Conservation (phyloP, 2,888 invertebrate genomes). For the Zhengitettix transpicula region DNA sequence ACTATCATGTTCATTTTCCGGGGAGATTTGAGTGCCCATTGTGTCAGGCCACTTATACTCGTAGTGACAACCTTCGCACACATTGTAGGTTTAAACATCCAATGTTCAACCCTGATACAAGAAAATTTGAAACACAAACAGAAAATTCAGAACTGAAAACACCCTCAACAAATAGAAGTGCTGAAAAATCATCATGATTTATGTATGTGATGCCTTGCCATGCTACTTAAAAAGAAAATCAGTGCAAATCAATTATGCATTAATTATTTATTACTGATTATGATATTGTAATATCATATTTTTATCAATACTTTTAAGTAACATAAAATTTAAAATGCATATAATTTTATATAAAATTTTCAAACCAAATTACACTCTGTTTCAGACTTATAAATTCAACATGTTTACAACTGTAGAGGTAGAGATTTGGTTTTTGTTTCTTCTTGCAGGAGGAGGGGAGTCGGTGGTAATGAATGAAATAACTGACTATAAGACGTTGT, state of each 20-base stretch:
- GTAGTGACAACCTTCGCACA: slow-evolving; percentile 82
- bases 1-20: slow-evolving; percentile 87
- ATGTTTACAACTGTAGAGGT: slow-evolving; percentile 1
- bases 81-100: slow-evolving; percentile 89
- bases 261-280: too few relatives aligned
- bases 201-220: too few relatives aligned
- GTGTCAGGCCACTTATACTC: slow-evolving; percentile 79
- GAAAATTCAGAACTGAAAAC: slow-evolving; percentile 6
- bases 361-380: too few relatives aligned
- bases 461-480: slow-evolving; percentile 2
- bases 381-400: too few relatives aligned
- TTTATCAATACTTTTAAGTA: too few relatives aligned
- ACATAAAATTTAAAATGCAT: too few relatives aligned
- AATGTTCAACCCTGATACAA: slow-evolving; percentile 68
- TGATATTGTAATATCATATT: too few relatives aligned
- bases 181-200: slow-evolving; percentile 7
- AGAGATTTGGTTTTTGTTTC: slow-evolving; percentile 3
- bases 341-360: too few relatives aligned
- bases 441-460: slow-evolving; percentile 1
- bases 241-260: too few relatives aligned
- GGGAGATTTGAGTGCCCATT: slow-evolving; percentile 83
- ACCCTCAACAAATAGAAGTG: slow-evolving; percentile 4
- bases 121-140: slow-evolving; percentile 48
- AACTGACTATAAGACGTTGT: slow-evolving; percentile 6
- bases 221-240: too few relatives aligned